These are phyloP conservation scores for Odocoileus virginianus DNA, from an alignment of 2,113 vertebrate genomes.

Conservation along the genomic window DNA sequence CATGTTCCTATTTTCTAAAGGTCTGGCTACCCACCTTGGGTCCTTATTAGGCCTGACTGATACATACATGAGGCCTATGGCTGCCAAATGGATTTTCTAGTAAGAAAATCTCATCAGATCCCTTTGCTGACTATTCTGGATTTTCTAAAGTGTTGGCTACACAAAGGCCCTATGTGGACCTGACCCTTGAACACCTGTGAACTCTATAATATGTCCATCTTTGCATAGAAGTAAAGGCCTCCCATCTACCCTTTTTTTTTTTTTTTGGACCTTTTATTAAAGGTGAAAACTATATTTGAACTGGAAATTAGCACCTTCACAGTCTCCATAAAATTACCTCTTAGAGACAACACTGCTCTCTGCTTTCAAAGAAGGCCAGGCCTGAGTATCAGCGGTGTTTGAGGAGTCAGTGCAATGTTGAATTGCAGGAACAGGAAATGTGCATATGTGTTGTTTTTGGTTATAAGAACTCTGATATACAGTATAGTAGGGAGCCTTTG, in stretches of 20 bases:
- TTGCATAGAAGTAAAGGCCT: neutral
- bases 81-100: neutral
- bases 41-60: neutral
- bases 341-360: neutral
- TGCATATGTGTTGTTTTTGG: neutral
- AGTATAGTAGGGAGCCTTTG: neutral
- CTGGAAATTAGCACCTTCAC: neutral
- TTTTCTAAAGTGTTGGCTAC: neutral
- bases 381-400: neutral
- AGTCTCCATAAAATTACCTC: neutral
- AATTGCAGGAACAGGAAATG: neutral
- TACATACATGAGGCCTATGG: fast-evolving
- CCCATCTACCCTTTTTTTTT: neutral
- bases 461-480: neutral
- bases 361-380: neutral
- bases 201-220: neutral
- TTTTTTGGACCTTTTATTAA: neutral
- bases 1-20: neutral
- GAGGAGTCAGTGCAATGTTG: neutral
- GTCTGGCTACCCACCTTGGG: fast-evolving
- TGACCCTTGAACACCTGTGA: neutral
- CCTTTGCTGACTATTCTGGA: neutral
- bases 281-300: neutral
- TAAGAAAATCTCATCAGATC: neutral
- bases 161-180: neutral